Conservation (phyloP, 2,888 invertebrate species). For the Macrosoma leucophasiata region DNA sequence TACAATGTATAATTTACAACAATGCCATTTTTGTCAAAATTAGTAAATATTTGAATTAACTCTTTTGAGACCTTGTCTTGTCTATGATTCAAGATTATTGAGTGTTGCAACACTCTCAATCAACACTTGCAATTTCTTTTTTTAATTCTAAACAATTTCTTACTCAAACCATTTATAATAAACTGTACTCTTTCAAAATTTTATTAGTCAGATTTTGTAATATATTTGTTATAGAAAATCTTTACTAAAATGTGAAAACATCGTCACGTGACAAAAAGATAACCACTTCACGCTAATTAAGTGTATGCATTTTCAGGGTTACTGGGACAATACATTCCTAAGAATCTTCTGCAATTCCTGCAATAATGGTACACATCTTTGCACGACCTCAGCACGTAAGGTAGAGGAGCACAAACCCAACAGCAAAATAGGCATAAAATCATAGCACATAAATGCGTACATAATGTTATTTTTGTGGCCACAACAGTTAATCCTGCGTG, state of each 20-base stretch:
- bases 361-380: constrained; percentile 68
- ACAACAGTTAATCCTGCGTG: constrained; percentile 51
- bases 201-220: too few relatives aligned
- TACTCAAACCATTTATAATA: too few relatives aligned
- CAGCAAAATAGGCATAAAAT: constrained; percentile 59
- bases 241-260: constrained; percentile 10
- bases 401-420: constrained; percentile 63
- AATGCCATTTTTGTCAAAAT: too few relatives aligned
- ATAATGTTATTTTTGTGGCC: constrained; percentile 49
- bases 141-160: too few relatives aligned
- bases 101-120: too few relatives aligned
- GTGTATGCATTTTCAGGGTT: constrained; percentile 42
- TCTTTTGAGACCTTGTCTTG: too few relatives aligned
- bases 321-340: constrained; percentile 64
- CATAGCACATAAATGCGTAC: constrained; percentile 60
- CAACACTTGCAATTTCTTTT: too few relatives aligned
- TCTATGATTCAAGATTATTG: too few relatives aligned
- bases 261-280: constrained; percentile 13
- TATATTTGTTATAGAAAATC: too few relatives aligned
- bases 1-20: too few relatives aligned
- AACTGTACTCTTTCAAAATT: too few relatives aligned
- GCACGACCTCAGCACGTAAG: constrained; percentile 60
- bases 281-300: constrained; percentile 10
- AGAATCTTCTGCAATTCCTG: constrained; percentile 53
- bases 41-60: too few relatives aligned